Evolutionary conservation across 2,797 vertebrate genomes (phyloP).

Genomic region (Arrhamphus sclerolepis): DNA sequence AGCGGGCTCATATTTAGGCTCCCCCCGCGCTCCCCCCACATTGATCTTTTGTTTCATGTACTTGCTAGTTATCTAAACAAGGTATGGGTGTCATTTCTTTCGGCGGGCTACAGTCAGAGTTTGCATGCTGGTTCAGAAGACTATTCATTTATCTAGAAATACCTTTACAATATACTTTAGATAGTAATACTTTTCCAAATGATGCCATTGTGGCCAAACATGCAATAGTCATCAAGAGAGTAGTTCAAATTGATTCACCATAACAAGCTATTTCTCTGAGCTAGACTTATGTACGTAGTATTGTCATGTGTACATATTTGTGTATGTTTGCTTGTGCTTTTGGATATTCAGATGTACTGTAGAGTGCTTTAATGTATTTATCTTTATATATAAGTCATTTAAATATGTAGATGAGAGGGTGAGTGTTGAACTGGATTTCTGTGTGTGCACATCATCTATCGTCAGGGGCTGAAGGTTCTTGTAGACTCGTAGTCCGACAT

Average conservation of each 20-base stretch:
- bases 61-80: slow-evolving; percentile 81
- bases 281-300: slow-evolving; percentile 72
- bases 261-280: slow-evolving; percentile 76
- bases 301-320: slow-evolving; percentile 62
- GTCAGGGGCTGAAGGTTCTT: slow-evolving; percentile 94
- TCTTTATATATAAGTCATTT: slow-evolving; percentile 47
- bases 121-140: slow-evolving; percentile 75
- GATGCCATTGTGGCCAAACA: slow-evolving; percentile 70
- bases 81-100: slow-evolving; percentile 76
- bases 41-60: slow-evolving; percentile 36
- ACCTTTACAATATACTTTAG: slow-evolving; percentile 68
- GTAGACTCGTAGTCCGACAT: slow-evolving; percentile 95
- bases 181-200: slow-evolving; percentile 65
- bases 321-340: slow-evolving; percentile 70
- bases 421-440: slow-evolving; percentile 74
- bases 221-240: slow-evolving; percentile 73
- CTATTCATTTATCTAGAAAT: slow-evolving; percentile 73
- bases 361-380: slow-evolving; percentile 53
- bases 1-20: slow-evolving; percentile 38
- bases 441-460: slow-evolving; percentile 63
- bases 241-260: slow-evolving; percentile 70
- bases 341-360: slow-evolving; percentile 69
- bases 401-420: slow-evolving; percentile 43
- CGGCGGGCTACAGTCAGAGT: slow-evolving; percentile 60
- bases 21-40: slow-evolving; percentile 41